phyloP scores from a whole-genome alignment of 2,888 invertebrate species.

The Stenodema calcarata region DNA sequence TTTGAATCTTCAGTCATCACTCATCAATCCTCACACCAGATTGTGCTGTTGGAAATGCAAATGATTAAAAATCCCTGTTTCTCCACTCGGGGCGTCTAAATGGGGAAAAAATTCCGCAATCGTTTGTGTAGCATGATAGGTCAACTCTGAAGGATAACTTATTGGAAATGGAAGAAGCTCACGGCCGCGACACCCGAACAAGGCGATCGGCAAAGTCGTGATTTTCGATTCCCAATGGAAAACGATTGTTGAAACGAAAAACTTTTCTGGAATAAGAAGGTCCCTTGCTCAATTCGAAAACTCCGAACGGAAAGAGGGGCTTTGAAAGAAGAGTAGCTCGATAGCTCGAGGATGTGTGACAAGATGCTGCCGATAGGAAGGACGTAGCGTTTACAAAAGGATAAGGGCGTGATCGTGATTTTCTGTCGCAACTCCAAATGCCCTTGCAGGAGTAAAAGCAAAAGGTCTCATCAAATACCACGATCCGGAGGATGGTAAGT shows the following conservation, averaged over 20 bases:
- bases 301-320: not conserved
- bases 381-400: conserved; percentile 30
- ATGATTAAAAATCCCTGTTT: not conserved
- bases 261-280: not conserved
- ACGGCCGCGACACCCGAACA: not conserved
- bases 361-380: conserved; percentile 22
- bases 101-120: not conserved
- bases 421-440: not conserved
- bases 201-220: not conserved
- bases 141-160: not conserved
- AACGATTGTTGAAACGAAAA: not conserved
- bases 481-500: not conserved
- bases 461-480: conserved; percentile 2
- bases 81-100: not conserved
- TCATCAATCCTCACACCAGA: not conserved
- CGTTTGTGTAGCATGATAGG: not conserved
- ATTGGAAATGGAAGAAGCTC: not conserved
- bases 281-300: not conserved
- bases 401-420: conserved; percentile 35
- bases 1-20: no score
- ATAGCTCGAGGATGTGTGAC: not conserved
- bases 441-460: not conserved
- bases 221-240: not conserved
- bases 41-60: not conserved
- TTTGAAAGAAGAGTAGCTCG: not conserved